Percentiles rank a stretch among this genome's conserved stretches.
phyloP scores from a whole-genome alignment of 1,140 invertebrate genomes.

The Zaprionus inermis region DNA sequence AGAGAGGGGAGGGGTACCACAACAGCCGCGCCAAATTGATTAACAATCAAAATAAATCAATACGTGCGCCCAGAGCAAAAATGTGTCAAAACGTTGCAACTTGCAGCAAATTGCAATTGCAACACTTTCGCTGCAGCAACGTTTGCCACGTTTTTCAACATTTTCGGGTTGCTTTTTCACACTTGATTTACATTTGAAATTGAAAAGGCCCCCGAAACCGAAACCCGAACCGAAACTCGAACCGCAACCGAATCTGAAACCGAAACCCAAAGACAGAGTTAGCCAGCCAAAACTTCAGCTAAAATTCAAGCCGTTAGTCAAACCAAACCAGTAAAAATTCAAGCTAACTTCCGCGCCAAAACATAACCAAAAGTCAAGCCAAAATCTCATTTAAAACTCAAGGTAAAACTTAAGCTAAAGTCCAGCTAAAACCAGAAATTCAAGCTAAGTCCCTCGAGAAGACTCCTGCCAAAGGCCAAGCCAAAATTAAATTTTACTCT shows the following conservation, averaged over 20 bases:
- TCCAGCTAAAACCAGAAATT: too few relatives aligned
- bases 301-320: not conserved
- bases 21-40: slow-evolving; percentile 72
- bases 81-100: slow-evolving; percentile 78
- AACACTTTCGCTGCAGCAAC: slow-evolving; percentile 75
- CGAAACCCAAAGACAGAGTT: slow-evolving; percentile 19
- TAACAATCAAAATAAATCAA: slow-evolving; percentile 82
- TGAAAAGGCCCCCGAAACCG: slow-evolving; percentile 66
- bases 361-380: slow-evolving; percentile 3
- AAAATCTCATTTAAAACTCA: not conserved
- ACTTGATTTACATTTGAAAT: slow-evolving; percentile 83
- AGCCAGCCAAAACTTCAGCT: not conserved
- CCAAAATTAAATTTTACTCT: too few relatives aligned
- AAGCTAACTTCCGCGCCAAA: not conserved
- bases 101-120: slow-evolving; percentile 76
- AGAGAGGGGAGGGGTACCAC: not conserved
- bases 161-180: slow-evolving; percentile 57
- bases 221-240: slow-evolving; percentile 55
- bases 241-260: slow-evolving; percentile 36
- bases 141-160: slow-evolving; percentile 42
- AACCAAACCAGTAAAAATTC: slow-evolving; percentile 34
- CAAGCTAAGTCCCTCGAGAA: not conserved
- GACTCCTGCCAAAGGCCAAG: slow-evolving; percentile 1
- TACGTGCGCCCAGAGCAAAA: slow-evolving; percentile 72
- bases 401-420: too few relatives aligned